Evolutionary conservation across 2,888 invertebrate genomes (phyloP), one percentile per base, ranked within the genome.

Genomic region (Brenthis ino): DNA sequence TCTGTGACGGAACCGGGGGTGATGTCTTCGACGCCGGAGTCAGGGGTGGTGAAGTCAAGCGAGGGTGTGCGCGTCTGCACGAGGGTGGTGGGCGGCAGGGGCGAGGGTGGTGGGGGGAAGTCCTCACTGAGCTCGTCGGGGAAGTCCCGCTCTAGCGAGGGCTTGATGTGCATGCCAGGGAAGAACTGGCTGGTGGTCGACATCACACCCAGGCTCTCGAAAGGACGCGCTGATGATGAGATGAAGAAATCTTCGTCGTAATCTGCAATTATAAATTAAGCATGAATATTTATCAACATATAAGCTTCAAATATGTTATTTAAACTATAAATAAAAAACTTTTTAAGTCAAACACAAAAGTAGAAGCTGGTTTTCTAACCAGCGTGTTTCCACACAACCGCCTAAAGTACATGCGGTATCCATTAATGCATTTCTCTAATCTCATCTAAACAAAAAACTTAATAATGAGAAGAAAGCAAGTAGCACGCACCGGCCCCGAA

Each of bases 161-260:
- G 77, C 78, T 89, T 89, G 70, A 85, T 77, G 77, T 88, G 87
- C 84, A 92, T 91, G 64, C 96, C 96, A 51, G 96, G 96, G 91
- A 96, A 96, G 90, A 96, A 96, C 86, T 96, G 95, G 80, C 95
- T 95, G 70, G 93, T 94, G 48, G 89, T 87, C 43, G 91, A 88
- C 86, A 93, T 85, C 56, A 93, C 83, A 78, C 93, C 93, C 74
- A 94, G 90, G 74, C 93, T 93, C 83, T 96, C 95, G 86, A 96
- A 96, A n/a, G 96, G 96, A 67, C 95, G 94, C 72, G 95, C 94
- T 48, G 96, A 95, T 71, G 96, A 95, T 76, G 95, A 95, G 76
- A 96, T 95, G 87, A 94, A 96, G 86, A 96, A 96, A 78, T 96
- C 96, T 75, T 95, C 95, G 78, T 95, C 89, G 82, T 93, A 91